A percentile compares a stretch with the other conserved stretches of the same genome.
Evolutionary conservation across 2,888 invertebrate genomes (phyloP).

Genomic region (Leptarthrus brevirostris): DNA sequence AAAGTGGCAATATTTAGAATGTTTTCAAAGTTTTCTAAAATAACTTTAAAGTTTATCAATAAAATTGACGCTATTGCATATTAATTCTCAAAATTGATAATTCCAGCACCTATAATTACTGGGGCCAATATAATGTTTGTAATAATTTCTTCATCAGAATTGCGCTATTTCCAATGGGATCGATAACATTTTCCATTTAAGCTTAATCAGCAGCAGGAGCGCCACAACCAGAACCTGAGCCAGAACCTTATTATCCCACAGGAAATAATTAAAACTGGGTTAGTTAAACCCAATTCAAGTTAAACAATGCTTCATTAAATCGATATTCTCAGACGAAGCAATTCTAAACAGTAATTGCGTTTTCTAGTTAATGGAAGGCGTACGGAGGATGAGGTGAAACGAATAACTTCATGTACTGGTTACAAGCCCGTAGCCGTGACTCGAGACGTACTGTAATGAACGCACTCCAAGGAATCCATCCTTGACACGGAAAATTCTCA

Average conservation of each 20-base stretch:
- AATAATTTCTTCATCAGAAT: too few species aligned
- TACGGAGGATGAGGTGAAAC: background rate
- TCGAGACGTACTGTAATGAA: too few species aligned
- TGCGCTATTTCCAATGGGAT: background rate
- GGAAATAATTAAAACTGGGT: conserved; percentile 31
- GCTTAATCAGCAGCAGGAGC: background rate
- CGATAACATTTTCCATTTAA: background rate
- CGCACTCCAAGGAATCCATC: background rate
- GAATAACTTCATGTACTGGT: background rate
- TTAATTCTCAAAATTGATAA: too few species aligned
- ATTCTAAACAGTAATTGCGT: conserved; percentile 30
- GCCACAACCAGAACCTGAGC: too few species aligned
- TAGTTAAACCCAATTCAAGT: conserved; percentile 17
- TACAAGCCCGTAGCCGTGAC: too few species aligned
- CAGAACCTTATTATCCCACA: background rate
- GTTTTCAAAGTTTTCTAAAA: too few species aligned
- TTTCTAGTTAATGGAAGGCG: background rate
- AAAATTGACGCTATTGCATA: too few species aligned
- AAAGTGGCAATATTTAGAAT: too few species aligned
- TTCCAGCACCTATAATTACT: too few species aligned
- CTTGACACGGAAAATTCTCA: conserved; percentile 23
- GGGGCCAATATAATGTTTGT: too few species aligned
- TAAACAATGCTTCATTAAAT: conserved; percentile 25
- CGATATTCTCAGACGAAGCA: conserved; percentile 2
- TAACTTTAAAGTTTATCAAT: too few species aligned